Conservation (phyloP, 2,113 vertebrate genomes). For the Gallinago jamesoni region DNA sequence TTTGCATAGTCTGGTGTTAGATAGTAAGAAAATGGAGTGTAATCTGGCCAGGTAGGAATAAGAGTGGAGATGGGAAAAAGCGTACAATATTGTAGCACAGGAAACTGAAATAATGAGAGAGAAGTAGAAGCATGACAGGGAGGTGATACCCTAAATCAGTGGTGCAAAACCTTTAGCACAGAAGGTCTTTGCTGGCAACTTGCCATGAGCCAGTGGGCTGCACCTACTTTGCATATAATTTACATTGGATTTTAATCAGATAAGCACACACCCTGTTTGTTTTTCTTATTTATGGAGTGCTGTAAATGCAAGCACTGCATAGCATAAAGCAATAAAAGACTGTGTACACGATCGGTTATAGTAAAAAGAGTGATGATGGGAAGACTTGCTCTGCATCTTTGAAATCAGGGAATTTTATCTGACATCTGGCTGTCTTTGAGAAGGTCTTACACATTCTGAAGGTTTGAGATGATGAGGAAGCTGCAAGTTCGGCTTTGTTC, state of each 20-base stretch:
- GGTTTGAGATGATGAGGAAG: neutral
- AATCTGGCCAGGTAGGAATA: neutral
- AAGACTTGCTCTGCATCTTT: neutral
- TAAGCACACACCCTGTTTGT: neutral
- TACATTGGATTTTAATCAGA: constrained; percentile 15
- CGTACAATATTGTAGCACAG: neutral
- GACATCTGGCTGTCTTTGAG: neutral
- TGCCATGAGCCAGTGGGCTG: neutral
- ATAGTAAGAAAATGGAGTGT: neutral
- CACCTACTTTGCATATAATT: neutral
- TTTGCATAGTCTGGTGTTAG: neutral
- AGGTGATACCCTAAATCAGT: neutral
- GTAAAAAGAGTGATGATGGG: neutral
- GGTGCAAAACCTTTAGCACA: neutral
- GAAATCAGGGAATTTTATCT: neutral
- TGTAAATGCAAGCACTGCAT: neutral
- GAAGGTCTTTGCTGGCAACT: neutral
- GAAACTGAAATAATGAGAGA: neutral
- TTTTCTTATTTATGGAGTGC: neutral
- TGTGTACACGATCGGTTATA: neutral
- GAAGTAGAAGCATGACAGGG: neutral
- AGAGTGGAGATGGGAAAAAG: neutral
- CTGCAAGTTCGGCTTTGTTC: neutral
- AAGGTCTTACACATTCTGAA: neutral
- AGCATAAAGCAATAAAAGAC: neutral